Conservation (phyloP, 1,140 invertebrate species). For the Drosophila pseudoobscura region DNA sequence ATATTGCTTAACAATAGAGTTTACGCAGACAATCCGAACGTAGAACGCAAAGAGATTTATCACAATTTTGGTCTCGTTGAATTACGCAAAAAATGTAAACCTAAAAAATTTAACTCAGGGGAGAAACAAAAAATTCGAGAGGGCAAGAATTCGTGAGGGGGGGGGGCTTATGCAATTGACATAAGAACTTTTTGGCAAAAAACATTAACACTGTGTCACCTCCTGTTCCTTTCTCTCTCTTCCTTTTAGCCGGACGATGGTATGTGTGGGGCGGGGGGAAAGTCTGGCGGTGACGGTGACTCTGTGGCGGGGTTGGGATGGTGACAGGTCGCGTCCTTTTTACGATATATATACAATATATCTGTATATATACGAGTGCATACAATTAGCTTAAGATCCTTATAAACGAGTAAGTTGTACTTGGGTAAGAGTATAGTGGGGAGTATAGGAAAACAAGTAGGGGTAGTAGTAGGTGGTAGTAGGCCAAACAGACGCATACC, state of each 20-base stretch:
- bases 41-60: constrained; percentile 48
- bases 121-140: no score
- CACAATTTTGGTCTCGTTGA: constrained; percentile 51
- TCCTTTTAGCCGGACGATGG: not conserved
- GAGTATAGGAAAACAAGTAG: no score
- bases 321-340: not conserved
- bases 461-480: no score
- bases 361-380: constrained; percentile 10
- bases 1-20: constrained; percentile 28
- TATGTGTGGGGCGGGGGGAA: not conserved
- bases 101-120: not conserved
- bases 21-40: constrained; percentile 21
- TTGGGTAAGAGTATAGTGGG: constrained; percentile 29
- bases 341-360: no score
- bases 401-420: constrained; percentile 37
- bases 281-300: no score
- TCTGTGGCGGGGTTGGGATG: not conserved
- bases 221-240: constrained; percentile 8
- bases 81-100: not conserved
- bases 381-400: constrained; percentile 18
- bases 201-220: constrained; percentile 35
- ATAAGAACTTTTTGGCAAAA: constrained; percentile 41
- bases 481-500: no score
- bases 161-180: constrained; percentile 16
- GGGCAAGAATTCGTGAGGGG: no score